Base-by-base conservation (phyloP, 2,113 vertebrate species). In the Urocolius indicus region DNA sequence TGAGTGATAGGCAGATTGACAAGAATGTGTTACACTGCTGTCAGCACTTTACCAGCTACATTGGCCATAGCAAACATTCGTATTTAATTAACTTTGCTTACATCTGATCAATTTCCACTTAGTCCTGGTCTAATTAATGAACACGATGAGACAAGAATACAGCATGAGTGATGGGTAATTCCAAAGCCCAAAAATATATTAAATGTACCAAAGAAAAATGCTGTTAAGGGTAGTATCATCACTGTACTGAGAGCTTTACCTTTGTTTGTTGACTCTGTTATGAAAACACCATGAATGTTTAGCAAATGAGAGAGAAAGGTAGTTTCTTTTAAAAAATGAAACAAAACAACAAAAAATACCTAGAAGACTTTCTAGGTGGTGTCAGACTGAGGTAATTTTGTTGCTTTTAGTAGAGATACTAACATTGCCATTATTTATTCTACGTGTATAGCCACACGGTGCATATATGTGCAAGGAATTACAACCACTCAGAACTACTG, bases 1-100 rank as follows among this genome's bases (percentile, higher is more conserved):
- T 32, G 67, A 94, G 27, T 75, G 89, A 88, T 72, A 90, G 67
- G 75, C 32, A 84, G 92, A 80, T 59, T 76, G 85, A 93, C 24
- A 71, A 71, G 68, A 77, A 77, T 79, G 83, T 55, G 69, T 32
- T 57, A 89, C 57, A 45, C 17, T 77, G 52, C 61, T 87, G 77
- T 77, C 81, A 80, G 80, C 57, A 67, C 48, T 87, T 57, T 45
- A 77, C 10, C 80, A 92, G 38, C 45, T 43, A 34, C 24, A 13
- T 62, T 72, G 51, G 63, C 49, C 55, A 43, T 0, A 73, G 43
- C 80, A 65, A 94, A 80, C 54, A 66, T 1, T 5, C 8, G 2
- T 17, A 45, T 87, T 81, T 84, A 80, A 73, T 86, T 81, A 92
- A 84, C 51, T 75, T 67, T 75, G 36, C 19, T 55, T 90, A 41